These are phyloP conservation scores for Tyrophagus putrescentiae DNA, from an alignment of 1,140 invertebrate genomes.

Conservation along the genomic window DNA sequence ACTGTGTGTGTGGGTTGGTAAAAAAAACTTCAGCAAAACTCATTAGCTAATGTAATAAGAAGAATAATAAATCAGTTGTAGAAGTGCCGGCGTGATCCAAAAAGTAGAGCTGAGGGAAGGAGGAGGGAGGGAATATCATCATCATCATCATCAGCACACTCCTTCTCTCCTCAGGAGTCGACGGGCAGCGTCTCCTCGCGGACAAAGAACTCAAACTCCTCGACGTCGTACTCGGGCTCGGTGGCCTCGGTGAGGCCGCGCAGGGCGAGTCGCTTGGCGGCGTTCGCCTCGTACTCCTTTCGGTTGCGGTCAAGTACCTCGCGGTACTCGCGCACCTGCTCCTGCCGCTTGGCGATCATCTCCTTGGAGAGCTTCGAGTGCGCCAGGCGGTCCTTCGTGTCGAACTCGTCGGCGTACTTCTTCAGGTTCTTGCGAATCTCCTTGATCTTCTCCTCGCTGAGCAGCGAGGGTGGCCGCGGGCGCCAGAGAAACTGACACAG, in stretches of 20 bases:
- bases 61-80: too few relatives aligned
- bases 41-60: too few relatives aligned
- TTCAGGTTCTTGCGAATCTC: constrained; percentile 97
- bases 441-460: constrained; percentile 48
- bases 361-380: constrained; percentile 89
- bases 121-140: too few relatives aligned
- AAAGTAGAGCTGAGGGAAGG: too few relatives aligned
- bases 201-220: constrained; percentile 90
- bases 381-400: constrained; percentile 83
- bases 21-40: too few relatives aligned
- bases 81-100: too few relatives aligned
- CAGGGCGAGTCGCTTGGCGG: neutral
- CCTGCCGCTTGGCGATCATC: constrained; percentile 78
- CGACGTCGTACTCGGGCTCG: constrained; percentile 75
- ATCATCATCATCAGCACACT: constrained; percentile 17
- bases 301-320: constrained; percentile 36
- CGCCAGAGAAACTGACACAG: constrained; percentile 94
- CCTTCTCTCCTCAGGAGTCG: constrained; percentile 31
- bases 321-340: constrained; percentile 72
- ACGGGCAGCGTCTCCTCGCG: constrained; percentile 79
- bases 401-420: constrained; percentile 88
- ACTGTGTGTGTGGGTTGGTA: too few relatives aligned
- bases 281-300: neutral
- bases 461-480: constrained; percentile 70
- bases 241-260: neutral